Evolutionary conservation across 2,797 vertebrate species (phyloP).

Genomic region (Carcharodon carcharias): DNA sequence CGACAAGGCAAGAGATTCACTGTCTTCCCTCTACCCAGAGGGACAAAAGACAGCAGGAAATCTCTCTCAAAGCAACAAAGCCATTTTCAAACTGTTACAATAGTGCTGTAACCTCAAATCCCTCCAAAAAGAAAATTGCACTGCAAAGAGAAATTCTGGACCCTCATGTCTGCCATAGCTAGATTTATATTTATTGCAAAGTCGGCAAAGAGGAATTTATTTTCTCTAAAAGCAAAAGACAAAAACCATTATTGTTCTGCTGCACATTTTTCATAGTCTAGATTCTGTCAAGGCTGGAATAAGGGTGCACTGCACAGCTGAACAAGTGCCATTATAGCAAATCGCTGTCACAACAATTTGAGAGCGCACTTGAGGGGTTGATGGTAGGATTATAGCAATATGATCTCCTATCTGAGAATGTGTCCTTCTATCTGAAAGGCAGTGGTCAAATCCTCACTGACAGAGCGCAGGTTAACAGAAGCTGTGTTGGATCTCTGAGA

Average conservation of each 20-base stretch:
- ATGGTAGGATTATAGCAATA: neutral
- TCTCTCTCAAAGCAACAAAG: neutral
- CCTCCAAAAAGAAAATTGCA: neutral
- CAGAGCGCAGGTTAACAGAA: neutral
- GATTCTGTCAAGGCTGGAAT: neutral
- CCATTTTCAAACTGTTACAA: neutral
- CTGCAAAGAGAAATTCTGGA: neutral
- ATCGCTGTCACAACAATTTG: slow-evolving; percentile 3
- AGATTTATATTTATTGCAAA: neutral
- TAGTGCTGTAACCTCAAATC: neutral
- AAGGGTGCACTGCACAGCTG: neutral
- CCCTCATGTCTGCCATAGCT: neutral
- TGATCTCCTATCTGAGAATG: neutral
- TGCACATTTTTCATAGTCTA: neutral
- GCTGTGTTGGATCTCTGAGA: neutral
- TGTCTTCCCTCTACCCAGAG: neutral
- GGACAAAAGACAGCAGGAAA: neutral
- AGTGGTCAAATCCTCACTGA: neutral
- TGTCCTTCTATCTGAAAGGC: neutral
- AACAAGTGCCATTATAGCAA: neutral
- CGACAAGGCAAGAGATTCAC: neutral
- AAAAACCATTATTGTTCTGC: neutral
- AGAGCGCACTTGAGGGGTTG: neutral
- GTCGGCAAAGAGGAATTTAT: neutral
- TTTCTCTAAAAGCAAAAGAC: neutral